Percentiles rank a stretch among this genome's conserved stretches.
phyloP scores from a whole-genome alignment of 1,140 invertebrate genomes.

The Euura lappo region DNA sequence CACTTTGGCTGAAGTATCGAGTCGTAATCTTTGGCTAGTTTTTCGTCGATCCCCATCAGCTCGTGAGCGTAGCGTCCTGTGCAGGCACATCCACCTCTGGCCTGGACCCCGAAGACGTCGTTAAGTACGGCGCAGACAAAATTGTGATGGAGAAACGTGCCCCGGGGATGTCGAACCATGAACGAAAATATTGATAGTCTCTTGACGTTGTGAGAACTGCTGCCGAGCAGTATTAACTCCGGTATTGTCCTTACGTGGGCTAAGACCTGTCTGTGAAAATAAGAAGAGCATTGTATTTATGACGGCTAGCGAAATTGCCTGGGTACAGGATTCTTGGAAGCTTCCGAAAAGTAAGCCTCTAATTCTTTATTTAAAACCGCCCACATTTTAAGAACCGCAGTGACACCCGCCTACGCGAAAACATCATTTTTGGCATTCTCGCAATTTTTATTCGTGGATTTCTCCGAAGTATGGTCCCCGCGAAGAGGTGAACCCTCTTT shows the following conservation, averaged over 20 bases:
- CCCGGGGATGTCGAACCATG: slow-evolving; percentile 79
- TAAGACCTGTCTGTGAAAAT: slow-evolving; percentile 72
- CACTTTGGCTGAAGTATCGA: slow-evolving; percentile 76
- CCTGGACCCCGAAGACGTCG: slow-evolving; percentile 92
- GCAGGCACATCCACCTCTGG: slow-evolving; percentile 84
- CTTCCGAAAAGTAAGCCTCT: not conserved
- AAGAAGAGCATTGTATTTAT: slow-evolving; percentile 10
- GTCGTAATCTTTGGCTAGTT: slow-evolving; percentile 79
- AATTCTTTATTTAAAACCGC: not conserved
- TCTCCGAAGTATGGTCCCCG: not conserved
- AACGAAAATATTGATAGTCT: slow-evolving; percentile 87
- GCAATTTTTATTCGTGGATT: slow-evolving; percentile 14
- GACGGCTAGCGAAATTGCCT: not conserved
- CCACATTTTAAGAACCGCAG: not conserved
- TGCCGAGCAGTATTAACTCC: slow-evolving; percentile 83
- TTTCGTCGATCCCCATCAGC: slow-evolving; percentile 81
- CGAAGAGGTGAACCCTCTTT: not conserved
- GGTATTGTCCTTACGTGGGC: slow-evolving; percentile 76
- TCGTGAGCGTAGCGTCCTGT: slow-evolving; percentile 86
- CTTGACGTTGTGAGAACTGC: slow-evolving; percentile 65
- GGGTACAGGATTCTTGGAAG: not conserved
- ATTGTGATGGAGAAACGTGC: slow-evolving; percentile 88
- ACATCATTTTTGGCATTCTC: slow-evolving; percentile 1
- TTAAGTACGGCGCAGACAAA: slow-evolving; percentile 88
- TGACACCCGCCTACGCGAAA: not conserved